Evolutionary conservation across 2,888 invertebrate species (phyloP), one percentile per base, ranked within the genome.

Genomic region (Nomada fucata): DNA sequence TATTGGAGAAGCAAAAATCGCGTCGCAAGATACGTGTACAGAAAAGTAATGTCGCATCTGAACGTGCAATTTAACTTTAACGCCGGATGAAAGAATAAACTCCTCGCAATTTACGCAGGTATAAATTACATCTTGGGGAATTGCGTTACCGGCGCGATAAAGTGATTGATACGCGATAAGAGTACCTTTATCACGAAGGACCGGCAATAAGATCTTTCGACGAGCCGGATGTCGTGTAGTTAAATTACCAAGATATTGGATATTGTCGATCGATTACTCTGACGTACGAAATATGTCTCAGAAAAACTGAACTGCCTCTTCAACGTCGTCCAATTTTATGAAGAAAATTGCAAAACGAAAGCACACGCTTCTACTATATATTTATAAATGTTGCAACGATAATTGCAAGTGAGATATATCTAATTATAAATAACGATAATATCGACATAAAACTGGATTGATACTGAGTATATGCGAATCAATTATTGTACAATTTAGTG

Each of bases 161-260:
- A 73, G 23, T 29, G 53, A 74, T 50, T 65, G 47, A 65, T 60
- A 74, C 75, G 77, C 52, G 74, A 74, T 75, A 67, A 61, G 67
- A 61, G 13, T 29, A 60, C 15, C 44, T 74, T 47, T 60, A 53
- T 47, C 53, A 29, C 26, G 10, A 73, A 77, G 18, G n/a, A 23
- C n/a, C 67, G 23, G 42, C 76, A 67, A 65, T 71, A 63, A 44
- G 52, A 60, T 65, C 18, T 18, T 36, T 7, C 50, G 29, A 60
- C 2, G 18, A 65, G 15, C 57, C 42, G 42, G 20, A 72, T 59
- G 50, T 64, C 64, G 23, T 23, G 60, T 52, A 23, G 44, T 47
- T 52, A 57, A 59, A 76, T 73, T 74, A 50, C 59, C 44, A 60
- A 63, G 59, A 64, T 60, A 74, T 73, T 65, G 50, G 50, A 64